These are phyloP conservation scores for Ianthella basta DNA, from an alignment of 37 sponge, comb jelly and placozoan species.

Conservation along the genomic window DNA sequence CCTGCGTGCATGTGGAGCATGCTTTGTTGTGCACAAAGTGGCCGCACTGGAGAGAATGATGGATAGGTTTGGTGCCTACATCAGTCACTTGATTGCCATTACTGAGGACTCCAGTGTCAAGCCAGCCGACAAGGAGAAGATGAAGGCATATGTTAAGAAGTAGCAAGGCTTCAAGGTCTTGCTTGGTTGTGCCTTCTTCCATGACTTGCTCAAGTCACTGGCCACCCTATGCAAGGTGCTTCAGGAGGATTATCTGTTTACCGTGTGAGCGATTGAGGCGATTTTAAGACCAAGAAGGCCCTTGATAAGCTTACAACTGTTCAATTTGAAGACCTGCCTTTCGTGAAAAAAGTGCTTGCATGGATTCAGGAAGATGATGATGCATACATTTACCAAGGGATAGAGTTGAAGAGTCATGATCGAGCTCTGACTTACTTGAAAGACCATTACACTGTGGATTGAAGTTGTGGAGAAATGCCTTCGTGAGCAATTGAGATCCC, in stretches of 20 bases:
- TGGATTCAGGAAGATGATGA: conserved; percentile 23
- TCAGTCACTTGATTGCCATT: conserved; percentile 54
- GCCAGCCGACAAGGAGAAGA: conserved; percentile 55
- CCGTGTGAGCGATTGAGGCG: conserved; percentile 66
- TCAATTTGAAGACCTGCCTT: conserved; percentile 46
- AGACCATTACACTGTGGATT: conserved; percentile 13
- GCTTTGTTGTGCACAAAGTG: conserved; percentile 73
- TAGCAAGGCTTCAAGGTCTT: conserved; percentile 55
- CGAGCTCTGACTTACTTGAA: conserved; percentile 13
- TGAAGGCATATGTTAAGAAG: conserved; percentile 58
- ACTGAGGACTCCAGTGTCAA: conserved; percentile 49
- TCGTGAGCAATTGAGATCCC: conserved; percentile 41
- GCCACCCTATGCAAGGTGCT: conserved; percentile 58
- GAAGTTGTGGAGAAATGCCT: conserved; percentile 45
- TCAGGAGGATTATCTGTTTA: conserved; percentile 61
- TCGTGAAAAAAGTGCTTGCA: conserved; percentile 63
- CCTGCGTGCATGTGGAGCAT: conserved; percentile 69
- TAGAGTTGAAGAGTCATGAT: conserved; percentile 32
- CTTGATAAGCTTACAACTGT: conserved; percentile 47
- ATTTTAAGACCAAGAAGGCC: conserved; percentile 47
- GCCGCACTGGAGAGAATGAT: conserved; percentile 53
- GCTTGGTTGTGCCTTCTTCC: conserved; percentile 74
- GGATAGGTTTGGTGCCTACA: conserved; percentile 67
- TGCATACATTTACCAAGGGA: conserved; percentile 40
- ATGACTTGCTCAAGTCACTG: conserved; percentile 63